phyloP scores from a whole-genome alignment of 2,888 invertebrate species.

The Drosophila peninsularis region DNA sequence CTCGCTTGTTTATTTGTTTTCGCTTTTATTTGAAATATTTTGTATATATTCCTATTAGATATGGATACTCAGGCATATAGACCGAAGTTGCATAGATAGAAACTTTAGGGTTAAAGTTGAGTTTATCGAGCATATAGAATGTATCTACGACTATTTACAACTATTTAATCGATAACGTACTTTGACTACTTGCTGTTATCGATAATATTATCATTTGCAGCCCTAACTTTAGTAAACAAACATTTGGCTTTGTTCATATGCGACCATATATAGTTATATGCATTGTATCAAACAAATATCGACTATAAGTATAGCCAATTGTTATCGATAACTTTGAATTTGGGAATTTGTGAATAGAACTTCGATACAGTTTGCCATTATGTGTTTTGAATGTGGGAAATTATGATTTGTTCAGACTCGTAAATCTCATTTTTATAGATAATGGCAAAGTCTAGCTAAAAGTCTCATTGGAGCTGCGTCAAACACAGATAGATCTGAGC shows the following conservation, averaged over 20 bases:
- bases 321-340: neutral
- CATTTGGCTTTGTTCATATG: neutral
- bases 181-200: neutral
- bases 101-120: neutral
- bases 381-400: no score
- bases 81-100: neutral
- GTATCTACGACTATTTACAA: no score
- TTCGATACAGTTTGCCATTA: no score
- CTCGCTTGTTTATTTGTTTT: conserved; percentile 30
- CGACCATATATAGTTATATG: neutral
- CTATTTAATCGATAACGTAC: neutral
- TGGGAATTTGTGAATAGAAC: no score
- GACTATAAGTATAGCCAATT: neutral
- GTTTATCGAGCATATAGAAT: no score
- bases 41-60: conserved; percentile 12
- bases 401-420: no score
- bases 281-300: neutral
- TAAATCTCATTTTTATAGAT: neutral
- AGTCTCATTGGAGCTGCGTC: neutral
- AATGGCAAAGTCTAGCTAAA: neutral
- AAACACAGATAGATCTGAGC: neutral
- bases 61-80: neutral
- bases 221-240: neutral
- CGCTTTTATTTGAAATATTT: conserved; percentile 9
- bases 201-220: neutral